Base-by-base conservation (phyloP, 2,888 invertebrate species). In the Sarcophaga carnaria region DNA sequence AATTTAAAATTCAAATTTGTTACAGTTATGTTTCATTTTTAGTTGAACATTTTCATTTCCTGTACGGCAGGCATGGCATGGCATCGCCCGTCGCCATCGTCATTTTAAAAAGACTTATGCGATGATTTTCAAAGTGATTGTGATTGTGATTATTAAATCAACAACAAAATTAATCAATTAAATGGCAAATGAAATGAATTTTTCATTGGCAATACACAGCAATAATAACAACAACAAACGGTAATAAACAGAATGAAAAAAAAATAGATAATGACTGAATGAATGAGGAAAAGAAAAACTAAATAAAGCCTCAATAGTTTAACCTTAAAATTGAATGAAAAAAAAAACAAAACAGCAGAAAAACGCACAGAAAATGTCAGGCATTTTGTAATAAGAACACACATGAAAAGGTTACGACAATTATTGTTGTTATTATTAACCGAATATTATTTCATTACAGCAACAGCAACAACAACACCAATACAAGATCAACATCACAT, bases 341-440 rank as follows among this genome's bases (percentile, higher is more conserved):
- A 8, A 14, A 12, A 27, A 12, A 72, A 72, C 78, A 79, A 64
- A 75, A 67, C 8, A 45, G 45, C 37, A 67, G 10, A 64, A 59
- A 12, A 72, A 75, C 62, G 69, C 54, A 80, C 67, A 75, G 71
- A 77, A 54, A 80, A 87, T 87, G 81, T 87, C 87, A 84, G 79
- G 77, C 87, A 84, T 79, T 72, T 84, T 84, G 80, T 87, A 82
- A 84, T 79, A 84, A 76, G 84, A 87, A 87, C 69, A 80, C 83
- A 87, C 87, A 84, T 67, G 80, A 84, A 81, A 54, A 84, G 84
- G 81, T 87, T 87, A 87, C 76, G 79, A 79, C 75, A 80, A 54
- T 54, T 54, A 87, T 79, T 84, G 75, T 78, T 80, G 14, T 49
- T 49, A 49, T 14, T 14, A 49, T 49, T 49, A 14, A 54, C 17